phyloP scores from a whole-genome alignment of 2,888 invertebrate genomes.

The Monoplex corrugatus region DNA sequence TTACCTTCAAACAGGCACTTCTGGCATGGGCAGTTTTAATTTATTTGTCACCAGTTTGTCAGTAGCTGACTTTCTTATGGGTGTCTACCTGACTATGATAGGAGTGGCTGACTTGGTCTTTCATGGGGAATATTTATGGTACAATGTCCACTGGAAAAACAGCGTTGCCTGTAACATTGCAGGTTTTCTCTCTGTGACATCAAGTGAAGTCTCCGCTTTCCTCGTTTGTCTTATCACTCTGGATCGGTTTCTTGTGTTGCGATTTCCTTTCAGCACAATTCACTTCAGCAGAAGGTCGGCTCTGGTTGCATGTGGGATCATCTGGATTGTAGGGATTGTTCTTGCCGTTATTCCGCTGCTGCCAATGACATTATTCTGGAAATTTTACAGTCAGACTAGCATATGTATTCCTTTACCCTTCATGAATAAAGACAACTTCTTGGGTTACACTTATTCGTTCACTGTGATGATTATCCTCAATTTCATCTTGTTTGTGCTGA shows the following conservation, averaged over 20 bases:
- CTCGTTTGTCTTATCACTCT: not conserved
- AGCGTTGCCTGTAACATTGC: not conserved
- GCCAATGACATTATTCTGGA: not conserved
- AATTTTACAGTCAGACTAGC: not conserved
- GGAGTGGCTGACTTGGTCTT: not conserved
- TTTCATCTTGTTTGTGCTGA: not conserved
- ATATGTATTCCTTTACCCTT: slow-evolving; percentile 75
- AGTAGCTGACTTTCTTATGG: not conserved
- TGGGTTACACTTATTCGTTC: not conserved
- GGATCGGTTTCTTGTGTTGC: not conserved
- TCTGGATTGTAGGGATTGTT: not conserved
- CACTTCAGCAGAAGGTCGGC: not conserved
- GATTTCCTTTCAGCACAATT: not conserved
- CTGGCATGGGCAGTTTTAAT: slow-evolving; percentile 3
- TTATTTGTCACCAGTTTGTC: not conserved
- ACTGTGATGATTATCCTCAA: not conserved
- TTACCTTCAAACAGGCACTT: slow-evolving; percentile 16
- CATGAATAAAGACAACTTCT: slow-evolving; percentile 61
- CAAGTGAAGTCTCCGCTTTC: not conserved
- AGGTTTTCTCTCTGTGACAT: not conserved
- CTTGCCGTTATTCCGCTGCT: not conserved
- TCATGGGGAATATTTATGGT: not conserved
- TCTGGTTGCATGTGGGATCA: not conserved
- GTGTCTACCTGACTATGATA: not conserved
- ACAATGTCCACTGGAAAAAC: not conserved